phyloP scores from a whole-genome alignment of 1,140 invertebrate genomes.

The Anastrepha ludens region DNA sequence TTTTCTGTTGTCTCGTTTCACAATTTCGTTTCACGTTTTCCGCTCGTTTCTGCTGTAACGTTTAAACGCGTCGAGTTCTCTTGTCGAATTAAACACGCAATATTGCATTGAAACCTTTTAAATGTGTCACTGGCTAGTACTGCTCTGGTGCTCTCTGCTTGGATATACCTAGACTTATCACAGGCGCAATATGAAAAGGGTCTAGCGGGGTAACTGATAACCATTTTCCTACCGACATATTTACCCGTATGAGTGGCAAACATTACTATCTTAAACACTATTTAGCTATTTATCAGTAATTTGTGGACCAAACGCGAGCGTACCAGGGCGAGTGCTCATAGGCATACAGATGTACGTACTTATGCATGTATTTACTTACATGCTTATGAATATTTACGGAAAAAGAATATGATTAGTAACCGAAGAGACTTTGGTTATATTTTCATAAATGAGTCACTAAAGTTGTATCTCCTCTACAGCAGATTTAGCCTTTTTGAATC shows the following conservation, averaged over 20 bases:
- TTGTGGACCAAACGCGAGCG: background rate
- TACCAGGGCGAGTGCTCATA: no score
- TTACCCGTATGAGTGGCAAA: background rate
- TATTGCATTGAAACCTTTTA: no score
- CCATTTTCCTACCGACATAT: background rate
- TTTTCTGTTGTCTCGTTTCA: background rate
- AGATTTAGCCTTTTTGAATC: no score
- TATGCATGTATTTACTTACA: no score
- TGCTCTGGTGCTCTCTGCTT: no score
- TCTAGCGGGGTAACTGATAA: background rate
- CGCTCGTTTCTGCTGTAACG: constrained; percentile 1
- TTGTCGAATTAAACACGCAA: constrained; percentile 53
- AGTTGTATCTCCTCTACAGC: no score
- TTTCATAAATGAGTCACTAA: no score
- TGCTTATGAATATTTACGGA: no score
- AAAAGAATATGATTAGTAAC: no score
- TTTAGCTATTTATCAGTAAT: background rate
- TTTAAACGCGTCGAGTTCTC: constrained; percentile 40
- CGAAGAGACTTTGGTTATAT: no score
- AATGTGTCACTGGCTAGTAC: background rate
- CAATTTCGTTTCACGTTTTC: constrained; percentile 9
- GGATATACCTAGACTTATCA: no score
- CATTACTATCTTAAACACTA: background rate
- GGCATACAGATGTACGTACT: no score
- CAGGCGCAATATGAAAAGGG: background rate